Base-by-base conservation (phyloP, 2,113 vertebrate genomes). In the Dolichallabes microphthalmus region DNA sequence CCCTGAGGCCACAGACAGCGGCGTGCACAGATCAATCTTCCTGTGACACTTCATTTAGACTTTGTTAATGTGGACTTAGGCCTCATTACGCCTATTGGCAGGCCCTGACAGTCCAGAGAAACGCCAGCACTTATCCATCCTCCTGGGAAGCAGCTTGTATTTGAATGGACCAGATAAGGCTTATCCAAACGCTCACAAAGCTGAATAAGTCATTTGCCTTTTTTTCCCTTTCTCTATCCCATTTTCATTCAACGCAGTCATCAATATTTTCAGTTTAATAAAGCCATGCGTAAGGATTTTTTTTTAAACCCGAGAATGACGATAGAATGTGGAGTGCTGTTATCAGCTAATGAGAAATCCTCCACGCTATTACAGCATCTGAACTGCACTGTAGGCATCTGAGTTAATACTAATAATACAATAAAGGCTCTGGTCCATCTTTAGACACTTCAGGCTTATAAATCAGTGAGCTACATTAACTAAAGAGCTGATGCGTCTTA, bases 11-110 rank as follows among this genome's bases (percentile, higher is more conserved):
- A 45, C 94, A 94, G 92, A 91, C 94, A 94, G 93, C 93, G 88
- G 95, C 94, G 93, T 93, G 94, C 93, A 93, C 95, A 95, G 94
- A 97, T 97, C 96, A 95, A 96, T 97, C 96, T 96, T 96, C 94
- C 93, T 85, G 90, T 96, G 96, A 97, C 96, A 97, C 95, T 96
- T 97, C 95, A 97, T 97, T 97, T 97, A 96, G 95, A 95, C 96
- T 96, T 96, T 95, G 95, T 96, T 96, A 96, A 96, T 96, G 96
- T 96, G 95, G 96, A 96, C 96, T 97, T 96, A 96, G 94, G 91
- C 92, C 91, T 94, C 93, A 93, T 96, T 96, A 96, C 92, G 92
- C 94, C 94, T 96, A 96, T 96, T 96, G 96, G 95, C 93, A 94
- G 93, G 91, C 88, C 91, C 91, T 92, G 94, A 92, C 93, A 94